Base-by-base conservation (phyloP, 2,888 invertebrate species). In the Lepidonotus clava region DNA sequence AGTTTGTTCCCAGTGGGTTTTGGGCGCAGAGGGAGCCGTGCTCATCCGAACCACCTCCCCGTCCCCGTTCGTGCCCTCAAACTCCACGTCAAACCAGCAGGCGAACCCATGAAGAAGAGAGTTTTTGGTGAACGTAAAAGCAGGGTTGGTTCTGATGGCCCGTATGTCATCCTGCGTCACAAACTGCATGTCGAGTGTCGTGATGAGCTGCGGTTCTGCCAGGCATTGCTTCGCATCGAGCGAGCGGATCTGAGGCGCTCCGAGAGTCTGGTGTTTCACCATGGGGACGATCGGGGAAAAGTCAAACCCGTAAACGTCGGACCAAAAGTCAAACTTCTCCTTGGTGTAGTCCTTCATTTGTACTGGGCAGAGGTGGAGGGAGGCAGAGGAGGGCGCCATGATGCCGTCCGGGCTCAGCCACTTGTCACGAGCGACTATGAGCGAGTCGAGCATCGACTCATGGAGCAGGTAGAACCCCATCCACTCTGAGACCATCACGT, bases 1-100 rank as follows among this genome's bases (percentile, higher is more conserved):
- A 0, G 98, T 98, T 94, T 98, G 98, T 93, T 98, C 98, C 98
- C 98, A 98, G 95, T 98, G 98, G 0, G 98, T 98, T 34, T 96
- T 95, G 0, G 96, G 95, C 0, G 95, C 95, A 56, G 95, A 95
- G 1, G 98, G 98, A 0, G 97, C 96, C 0, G 98, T 98, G 84
- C 97, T 96, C 91, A 98, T 96, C 2, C 95, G 94, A 6, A 97
- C 51, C 8, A 36, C 77, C 34, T 84, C 76, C 14, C 40, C 6
- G 14, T 6, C 34, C n/a, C n/a, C n/a, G 2, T 5, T 51, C 6
- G 41, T 85, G n/a, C 87, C 90, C 0, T 88, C 87, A 88, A 94
- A 93, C 28, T 90, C 89, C 0, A 92, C 92, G 90, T 93, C 92
- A 89, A 94, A 94, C 94, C 94, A 94, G 28, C 90, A 89, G 0